These are phyloP conservation scores for Nomada fabriciana DNA, from an alignment of 2,888 invertebrate species.

Conservation along the genomic window DNA sequence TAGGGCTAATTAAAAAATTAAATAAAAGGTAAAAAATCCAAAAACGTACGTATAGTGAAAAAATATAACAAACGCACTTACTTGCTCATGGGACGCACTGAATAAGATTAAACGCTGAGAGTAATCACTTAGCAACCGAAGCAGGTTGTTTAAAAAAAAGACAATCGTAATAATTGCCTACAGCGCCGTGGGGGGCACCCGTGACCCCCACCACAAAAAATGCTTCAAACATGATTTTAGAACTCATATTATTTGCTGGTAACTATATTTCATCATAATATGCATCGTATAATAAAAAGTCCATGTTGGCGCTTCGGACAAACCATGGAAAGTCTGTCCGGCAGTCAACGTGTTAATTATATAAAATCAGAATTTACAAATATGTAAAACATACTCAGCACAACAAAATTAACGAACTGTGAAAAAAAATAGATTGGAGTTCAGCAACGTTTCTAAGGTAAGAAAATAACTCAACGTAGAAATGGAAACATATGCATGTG, in stretches of 20 bases:
- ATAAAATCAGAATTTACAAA: too few species aligned
- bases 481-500: too few species aligned
- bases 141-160: neutral
- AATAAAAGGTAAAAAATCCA: conserved; percentile 20
- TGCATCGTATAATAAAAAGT: conserved; percentile 31
- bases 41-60: conserved; percentile 10
- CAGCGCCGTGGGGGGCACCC: conserved; percentile 4
- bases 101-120: neutral
- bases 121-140: neutral
- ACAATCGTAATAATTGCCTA: neutral
- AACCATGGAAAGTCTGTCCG: conserved; percentile 31
- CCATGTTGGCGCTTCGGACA: conserved; percentile 27
- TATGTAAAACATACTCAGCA: too few species aligned
- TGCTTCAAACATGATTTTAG: conserved; percentile 18
- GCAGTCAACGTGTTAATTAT: conserved; percentile 41
- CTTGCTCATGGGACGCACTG: conserved; percentile 2
- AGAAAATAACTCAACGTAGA: too few species aligned
- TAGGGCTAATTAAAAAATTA: conserved; percentile 29
- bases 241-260: conserved; percentile 1
- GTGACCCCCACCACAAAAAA: conserved; percentile 12
- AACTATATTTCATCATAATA: conserved; percentile 27
- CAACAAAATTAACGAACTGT: too few species aligned
- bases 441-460: too few species aligned
- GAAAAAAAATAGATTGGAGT: too few species aligned
- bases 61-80: conserved; percentile 12